These are phyloP conservation scores for Metopia argyrocephala DNA, from an alignment of 2,888 invertebrate species.

Conservation along the genomic window DNA sequence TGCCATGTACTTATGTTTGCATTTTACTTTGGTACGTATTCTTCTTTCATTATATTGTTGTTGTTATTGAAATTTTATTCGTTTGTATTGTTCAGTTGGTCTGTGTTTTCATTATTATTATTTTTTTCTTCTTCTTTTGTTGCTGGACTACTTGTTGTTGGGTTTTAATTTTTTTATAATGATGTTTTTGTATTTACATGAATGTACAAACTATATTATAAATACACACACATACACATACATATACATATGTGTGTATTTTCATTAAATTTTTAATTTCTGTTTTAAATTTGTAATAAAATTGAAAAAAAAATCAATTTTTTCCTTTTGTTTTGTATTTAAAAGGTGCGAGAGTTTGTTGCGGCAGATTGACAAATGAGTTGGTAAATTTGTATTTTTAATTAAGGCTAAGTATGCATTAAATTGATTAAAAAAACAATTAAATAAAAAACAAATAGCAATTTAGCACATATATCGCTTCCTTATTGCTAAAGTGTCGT, in stretches of 20 bases:
- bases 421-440: no score
- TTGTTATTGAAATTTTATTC: conserved; percentile 40
- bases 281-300: conserved; percentile 21
- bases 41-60: conserved; percentile 6
- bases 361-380: neutral
- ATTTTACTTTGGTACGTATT: neutral
- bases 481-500: no score
- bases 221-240: no score
- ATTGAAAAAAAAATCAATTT: conserved; percentile 49
- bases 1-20: neutral
- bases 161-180: neutral
- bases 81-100: conserved; percentile 19
- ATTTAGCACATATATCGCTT: no score
- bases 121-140: conserved; percentile 1
- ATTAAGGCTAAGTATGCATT: conserved; percentile 45
- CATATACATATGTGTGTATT: no score
- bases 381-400: conserved; percentile 16
- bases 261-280: neutral
- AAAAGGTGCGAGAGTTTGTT: neutral
- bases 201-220: no score
- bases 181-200: neutral
- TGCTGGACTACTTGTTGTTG: neutral
- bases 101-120: neutral
- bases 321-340: conserved; percentile 6
- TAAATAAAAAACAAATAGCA: no score